phyloP scores from a whole-genome alignment of 2,113 vertebrate species.

The Uropsilus gracilis region DNA sequence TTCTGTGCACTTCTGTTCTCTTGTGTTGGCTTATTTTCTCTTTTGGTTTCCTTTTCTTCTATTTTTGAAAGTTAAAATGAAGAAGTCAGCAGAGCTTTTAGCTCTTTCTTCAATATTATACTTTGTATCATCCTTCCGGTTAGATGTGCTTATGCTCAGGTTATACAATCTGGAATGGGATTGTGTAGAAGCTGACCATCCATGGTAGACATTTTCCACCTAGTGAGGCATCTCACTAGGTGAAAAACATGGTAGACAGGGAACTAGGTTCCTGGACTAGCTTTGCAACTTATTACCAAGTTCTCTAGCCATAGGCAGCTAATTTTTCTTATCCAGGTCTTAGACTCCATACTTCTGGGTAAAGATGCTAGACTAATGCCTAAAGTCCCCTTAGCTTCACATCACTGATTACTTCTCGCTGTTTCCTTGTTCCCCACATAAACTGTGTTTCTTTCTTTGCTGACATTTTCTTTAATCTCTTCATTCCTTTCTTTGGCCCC shows the following conservation, averaged over 20 bases:
- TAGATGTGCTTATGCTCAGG: neutral
- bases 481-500: neutral
- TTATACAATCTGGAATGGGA: neutral
- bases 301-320: neutral
- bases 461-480: neutral
- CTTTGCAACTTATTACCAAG: neutral
- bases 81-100: neutral
- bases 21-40: neutral
- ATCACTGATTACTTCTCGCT: neutral
- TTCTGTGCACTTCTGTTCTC: neutral
- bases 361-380: neutral
- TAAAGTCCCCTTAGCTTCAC: neutral
- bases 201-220: neutral
- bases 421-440: neutral
- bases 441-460: neutral
- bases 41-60: conserved; percentile 3
- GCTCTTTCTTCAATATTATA: neutral
- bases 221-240: neutral
- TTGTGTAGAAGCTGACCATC: neutral
- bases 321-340: neutral
- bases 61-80: neutral
- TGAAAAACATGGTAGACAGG: neutral
- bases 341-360: neutral
- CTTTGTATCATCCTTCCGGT: neutral
- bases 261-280: neutral